Evolutionary conservation across 2,797 vertebrate genomes (phyloP), one percentile per base, ranked within the genome.

Genomic region (Argyrosomus regius): DNA sequence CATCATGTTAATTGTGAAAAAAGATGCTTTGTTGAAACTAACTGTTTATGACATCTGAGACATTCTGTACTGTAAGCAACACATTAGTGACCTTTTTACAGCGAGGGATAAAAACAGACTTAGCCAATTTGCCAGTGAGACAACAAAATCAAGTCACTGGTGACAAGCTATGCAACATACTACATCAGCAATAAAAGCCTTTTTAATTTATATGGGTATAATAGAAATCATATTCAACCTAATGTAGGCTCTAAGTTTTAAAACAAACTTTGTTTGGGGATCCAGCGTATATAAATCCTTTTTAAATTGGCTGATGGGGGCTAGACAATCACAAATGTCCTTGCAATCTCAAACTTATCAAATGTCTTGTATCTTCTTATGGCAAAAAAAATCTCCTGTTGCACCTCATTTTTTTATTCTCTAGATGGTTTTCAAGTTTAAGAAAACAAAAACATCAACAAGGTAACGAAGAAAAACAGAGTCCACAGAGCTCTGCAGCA

Each of bases 241-340:
- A 95, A 94, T 93, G 93, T 93, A 94, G 94, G 92, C 83, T 95
- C 92, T 90, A 95, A 95, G 95, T 96, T 95, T 95, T 96, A 96
- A 95, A 95, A 96, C 95, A 95, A 96, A 95, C 95, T 94, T 94
- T 91, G 87, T 89, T 90, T 87, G 85, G 92, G 90, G 90, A 87
- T 93, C 89, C 92, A 92, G 89, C 89, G 1, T 83, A 87, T 91
- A 91, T 91, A 93, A 93, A 90, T 92, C 84, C 81, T 92, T 91
- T 88, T 89, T 60, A 76, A 86, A 87, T 86, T 82, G 83, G 74
- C 87, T 86, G 82, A 88, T 68, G 70, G 83, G 91, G 88, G 78
- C 72, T 83, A 88, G 84, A 93, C 93, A 94, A 92, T 94, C 93
- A 94, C 90, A 93, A 89, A 94, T 91, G 88, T 93, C 92, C 84